Base-by-base conservation (phyloP, 2,888 invertebrate genomes). In the Eupeodes luniger region DNA sequence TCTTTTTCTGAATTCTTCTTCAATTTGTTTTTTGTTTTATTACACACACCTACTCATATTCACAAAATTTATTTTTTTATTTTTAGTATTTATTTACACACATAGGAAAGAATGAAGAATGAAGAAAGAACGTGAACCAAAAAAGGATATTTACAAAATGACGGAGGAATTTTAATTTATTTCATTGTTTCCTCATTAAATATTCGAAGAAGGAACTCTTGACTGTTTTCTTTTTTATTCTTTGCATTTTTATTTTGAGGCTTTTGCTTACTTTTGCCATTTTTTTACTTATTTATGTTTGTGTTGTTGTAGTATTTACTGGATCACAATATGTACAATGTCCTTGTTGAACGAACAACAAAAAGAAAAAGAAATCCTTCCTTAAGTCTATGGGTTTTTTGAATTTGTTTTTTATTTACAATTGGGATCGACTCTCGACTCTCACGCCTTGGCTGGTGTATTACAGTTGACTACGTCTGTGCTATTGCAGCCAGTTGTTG, bases 401-500 rank as follows among this genome's bases (percentile, higher is more conserved):
- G 44, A 5, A 14, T 16, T 59, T n/a, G 57, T 47, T 64, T 36
- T 77, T 10, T 85, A 85, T 88, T 88, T 85, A 81, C 81, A 88
- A 55, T 75, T 55, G 34, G 77, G 78, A 69, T 85, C 53, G 69
- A 40, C 55, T 70, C 44, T 75, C 16, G 27, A 66, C 66, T 64
- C 75, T 88, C 88, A 88, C 85, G 88, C 81, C 78, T 88, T 88
- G 78, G 75, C 81, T 19, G 88, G 75, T 19, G 81, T 78, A 59
- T 88, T 88, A 70, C 88, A 85, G 81, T 83, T 87, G 69, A 75
- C 81, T 70, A 67, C 89, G 90, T 91, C 66, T 89, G 90, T 40
- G 89, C 90, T 84, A 88, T 66, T 91, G 69, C 91, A 91, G 55
- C 70, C 55, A 53, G 81, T 76, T 78, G 74, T 19, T 62, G 61